Percentiles rank a stretch among this genome's conserved stretches.
Evolutionary conservation across 2,888 invertebrate species (phyloP).

Genomic region (Athrips mouffetella): DNA sequence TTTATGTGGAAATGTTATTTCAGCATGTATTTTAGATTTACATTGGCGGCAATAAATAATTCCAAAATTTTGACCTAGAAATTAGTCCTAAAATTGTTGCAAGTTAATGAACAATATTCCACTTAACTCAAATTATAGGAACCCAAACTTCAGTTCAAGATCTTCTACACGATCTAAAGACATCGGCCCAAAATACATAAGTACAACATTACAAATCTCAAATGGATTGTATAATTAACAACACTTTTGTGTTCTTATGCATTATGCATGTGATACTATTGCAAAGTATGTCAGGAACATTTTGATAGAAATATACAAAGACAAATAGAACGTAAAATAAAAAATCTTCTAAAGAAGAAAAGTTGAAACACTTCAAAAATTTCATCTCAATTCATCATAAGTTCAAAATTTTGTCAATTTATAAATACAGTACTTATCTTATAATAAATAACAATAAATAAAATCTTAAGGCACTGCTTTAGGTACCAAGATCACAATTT

Average conservation of each 20-base stretch:
- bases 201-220: conserved; percentile 1
- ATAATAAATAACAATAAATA: conserved; percentile 72
- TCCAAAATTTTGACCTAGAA: conserved; percentile 32
- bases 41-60: conserved; percentile 22
- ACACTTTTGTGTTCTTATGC: no score
- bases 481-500: conserved; percentile 75
- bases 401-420: conserved; percentile 61
- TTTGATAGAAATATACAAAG: neutral
- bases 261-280: no score
- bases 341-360: neutral
- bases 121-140: conserved; percentile 69
- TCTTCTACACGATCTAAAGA: conserved; percentile 39
- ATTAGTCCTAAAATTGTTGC: conserved; percentile 43
- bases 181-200: neutral
- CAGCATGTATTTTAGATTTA: no score
- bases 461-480: conserved; percentile 74
- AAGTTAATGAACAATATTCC: conserved; percentile 40
- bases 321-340: neutral
- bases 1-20: no score
- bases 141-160: conserved; percentile 71
- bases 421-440: conserved; percentile 69
- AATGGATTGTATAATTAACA: neutral
- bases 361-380: neutral
- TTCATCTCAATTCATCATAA: conserved; percentile 43
- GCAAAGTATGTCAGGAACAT: no score